Evolutionary conservation across 92 coral and sea anemone species (phyloP), one percentile per base, ranked within the genome.

Genomic region (Siderastrea siderea): DNA sequence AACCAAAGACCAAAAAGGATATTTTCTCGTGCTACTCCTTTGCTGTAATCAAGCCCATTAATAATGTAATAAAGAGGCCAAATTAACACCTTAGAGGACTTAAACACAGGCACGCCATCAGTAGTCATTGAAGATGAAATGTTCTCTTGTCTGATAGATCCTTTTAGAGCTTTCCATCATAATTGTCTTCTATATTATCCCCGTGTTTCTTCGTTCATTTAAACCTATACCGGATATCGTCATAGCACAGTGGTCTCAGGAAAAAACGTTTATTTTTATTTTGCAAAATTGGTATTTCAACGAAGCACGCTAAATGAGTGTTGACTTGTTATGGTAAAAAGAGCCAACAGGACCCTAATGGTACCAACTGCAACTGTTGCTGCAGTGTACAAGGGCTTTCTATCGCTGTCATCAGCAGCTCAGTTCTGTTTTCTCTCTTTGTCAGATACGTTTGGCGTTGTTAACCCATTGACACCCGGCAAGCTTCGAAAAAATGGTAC

Each of bases 1-100:
- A 94, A 94, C 96, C 94, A 94, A 4, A 94, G 67, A 43, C 95
- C 96, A 69, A 94, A 86, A 19, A 94, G 44, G 92, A 91, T 91
- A 54, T 87, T 94, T 80, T 94, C 94, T 44, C 61, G 53, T 13
- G 89, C 50, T 87, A 91, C 75, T 80, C 91, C n/a, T 76, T 94
- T 94, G 6, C 45, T 15, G 66, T 84, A 75, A 5, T 90, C 86
- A 1, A 94, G 88, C 63, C 91, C 89, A 70, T 91, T 94, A 45
- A 91, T 88, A 11, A 88, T 53, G 9, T 84, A 61, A 67, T 75
- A 91, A 8, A 91, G 45, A 0, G 96, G 96, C 96, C 93, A 94
- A 58, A 94, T 91, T 12, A 89, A 88, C 16, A 91, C 81, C 43
- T 91, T 94, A 2, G 94, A 91, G 16, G 96, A 94, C 70, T 91